These are phyloP conservation scores for Ranitomeya imitator DNA, from an alignment of 2,113 vertebrate species.

Conservation along the genomic window DNA sequence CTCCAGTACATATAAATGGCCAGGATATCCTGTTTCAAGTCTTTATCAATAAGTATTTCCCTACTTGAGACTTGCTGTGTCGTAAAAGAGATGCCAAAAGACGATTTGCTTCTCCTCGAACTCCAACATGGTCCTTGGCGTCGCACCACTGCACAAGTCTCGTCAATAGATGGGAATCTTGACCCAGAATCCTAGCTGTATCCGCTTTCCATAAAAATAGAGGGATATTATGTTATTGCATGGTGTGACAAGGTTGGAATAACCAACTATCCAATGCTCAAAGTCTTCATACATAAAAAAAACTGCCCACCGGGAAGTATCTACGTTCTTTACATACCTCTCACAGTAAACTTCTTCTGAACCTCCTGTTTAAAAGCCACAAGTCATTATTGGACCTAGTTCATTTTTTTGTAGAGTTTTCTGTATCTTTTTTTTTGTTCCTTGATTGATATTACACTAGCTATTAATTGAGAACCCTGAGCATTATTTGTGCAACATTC, in stretches of 20 bases:
- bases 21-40: neutral
- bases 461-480: too few species aligned
- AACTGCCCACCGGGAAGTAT: neutral
- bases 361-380: too few species aligned
- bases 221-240: neutral
- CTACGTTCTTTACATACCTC: too few species aligned
- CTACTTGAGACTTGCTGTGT: conserved; percentile 79
- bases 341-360: too few species aligned
- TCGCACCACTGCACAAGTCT: conserved; percentile 84
- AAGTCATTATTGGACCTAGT: too few species aligned
- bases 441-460: too few species aligned
- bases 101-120: conserved; percentile 79
- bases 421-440: too few species aligned
- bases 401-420: too few species aligned
- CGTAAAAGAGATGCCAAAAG: conserved; percentile 81
- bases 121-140: conserved; percentile 72
- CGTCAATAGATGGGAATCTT: conserved; percentile 73
- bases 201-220: conserved; percentile 71
- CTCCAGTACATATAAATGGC: neutral
- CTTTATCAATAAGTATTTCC: conserved; percentile 16
- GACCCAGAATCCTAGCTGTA: conserved; percentile 78
- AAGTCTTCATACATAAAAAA: neutral
- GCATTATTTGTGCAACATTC: too few species aligned
- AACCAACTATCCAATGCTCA: neutral
- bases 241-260: neutral